These are phyloP conservation scores for Leucophora obtusa DNA, from an alignment of 2,888 invertebrate species.

Conservation along the genomic window DNA sequence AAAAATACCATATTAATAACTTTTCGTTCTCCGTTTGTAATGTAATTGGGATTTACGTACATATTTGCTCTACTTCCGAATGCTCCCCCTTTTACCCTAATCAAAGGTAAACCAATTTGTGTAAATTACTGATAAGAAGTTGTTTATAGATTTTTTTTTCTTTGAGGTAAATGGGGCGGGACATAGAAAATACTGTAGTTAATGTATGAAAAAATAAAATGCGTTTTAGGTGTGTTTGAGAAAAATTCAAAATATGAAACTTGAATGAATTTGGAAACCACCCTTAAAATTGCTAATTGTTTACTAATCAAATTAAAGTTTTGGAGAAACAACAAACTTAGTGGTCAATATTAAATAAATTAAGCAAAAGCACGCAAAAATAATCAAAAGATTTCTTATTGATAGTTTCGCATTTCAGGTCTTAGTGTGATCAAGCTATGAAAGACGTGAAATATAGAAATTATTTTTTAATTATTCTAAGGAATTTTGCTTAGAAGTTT, in stretches of 20 bases:
- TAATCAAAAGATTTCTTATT: not conserved
- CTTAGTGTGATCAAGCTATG: too few relatives aligned
- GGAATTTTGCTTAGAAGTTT: too few relatives aligned
- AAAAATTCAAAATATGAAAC: not conserved
- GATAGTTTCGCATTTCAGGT: too few relatives aligned
- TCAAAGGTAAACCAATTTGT: slow-evolving; percentile 7
- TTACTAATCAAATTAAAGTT: slow-evolving; percentile 15
- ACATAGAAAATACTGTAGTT: not conserved
- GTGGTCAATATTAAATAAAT: not conserved
- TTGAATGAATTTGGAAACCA: slow-evolving; percentile 4
- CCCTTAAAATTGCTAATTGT: slow-evolving; percentile 22
- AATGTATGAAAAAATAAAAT: not conserved
- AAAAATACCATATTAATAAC: too few relatives aligned
- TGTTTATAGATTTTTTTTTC: slow-evolving; percentile 9
- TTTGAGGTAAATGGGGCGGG: not conserved
- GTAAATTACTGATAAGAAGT: slow-evolving; percentile 34
- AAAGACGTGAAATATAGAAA: too few relatives aligned
- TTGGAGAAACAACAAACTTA: not conserved
- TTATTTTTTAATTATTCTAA: too few relatives aligned
- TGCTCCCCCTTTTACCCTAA: not conserved
- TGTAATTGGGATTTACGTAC: too few relatives aligned
- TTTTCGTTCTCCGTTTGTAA: too few relatives aligned
- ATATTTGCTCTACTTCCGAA: not conserved
- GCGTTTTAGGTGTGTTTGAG: not conserved
- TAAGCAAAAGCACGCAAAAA: not conserved